phyloP scores from a whole-genome alignment of 2,888 invertebrate species.

The Ditula angustiorana region DNA sequence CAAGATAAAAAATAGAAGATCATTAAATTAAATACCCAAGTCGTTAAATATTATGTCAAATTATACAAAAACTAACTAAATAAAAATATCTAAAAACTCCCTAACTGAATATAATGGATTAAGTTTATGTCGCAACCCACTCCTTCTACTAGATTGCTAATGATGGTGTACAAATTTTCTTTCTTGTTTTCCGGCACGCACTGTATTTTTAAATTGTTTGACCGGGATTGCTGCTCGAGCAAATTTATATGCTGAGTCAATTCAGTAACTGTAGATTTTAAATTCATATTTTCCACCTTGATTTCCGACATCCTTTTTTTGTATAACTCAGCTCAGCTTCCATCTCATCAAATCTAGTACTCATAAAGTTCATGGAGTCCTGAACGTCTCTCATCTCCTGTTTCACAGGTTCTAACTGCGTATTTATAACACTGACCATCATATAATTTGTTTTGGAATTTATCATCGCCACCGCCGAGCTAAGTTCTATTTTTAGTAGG shows the following conservation, averaged over 20 bases:
- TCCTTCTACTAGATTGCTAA: slow-evolving; percentile 24
- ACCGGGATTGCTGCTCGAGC: not conserved
- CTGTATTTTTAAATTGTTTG: slow-evolving; percentile 38
- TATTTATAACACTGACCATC: not conserved
- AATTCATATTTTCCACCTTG: not conserved
- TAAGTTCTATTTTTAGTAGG: not conserved
- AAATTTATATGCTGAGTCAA: not conserved
- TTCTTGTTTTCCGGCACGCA: slow-evolving; percentile 37
- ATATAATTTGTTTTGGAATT: too few species aligned
- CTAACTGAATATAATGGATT: too few species aligned
- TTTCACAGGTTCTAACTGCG: not conserved
- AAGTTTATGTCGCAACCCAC: slow-evolving; percentile 22
- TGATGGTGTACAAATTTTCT: slow-evolving; percentile 32
- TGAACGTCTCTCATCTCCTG: not conserved
- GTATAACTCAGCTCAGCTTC: not conserved
- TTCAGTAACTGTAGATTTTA: not conserved
- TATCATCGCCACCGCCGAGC: not conserved
- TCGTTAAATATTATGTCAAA: too few species aligned
- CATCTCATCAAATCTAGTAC: not conserved
- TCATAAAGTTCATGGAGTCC: not conserved
- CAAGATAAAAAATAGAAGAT: too few species aligned
- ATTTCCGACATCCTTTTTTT: not conserved
- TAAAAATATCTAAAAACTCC: too few species aligned
- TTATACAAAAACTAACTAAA: too few species aligned
- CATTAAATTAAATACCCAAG: too few species aligned